Evolutionary conservation across 2,888 invertebrate species (phyloP).

Genomic region (Oscheius sp.): DNA sequence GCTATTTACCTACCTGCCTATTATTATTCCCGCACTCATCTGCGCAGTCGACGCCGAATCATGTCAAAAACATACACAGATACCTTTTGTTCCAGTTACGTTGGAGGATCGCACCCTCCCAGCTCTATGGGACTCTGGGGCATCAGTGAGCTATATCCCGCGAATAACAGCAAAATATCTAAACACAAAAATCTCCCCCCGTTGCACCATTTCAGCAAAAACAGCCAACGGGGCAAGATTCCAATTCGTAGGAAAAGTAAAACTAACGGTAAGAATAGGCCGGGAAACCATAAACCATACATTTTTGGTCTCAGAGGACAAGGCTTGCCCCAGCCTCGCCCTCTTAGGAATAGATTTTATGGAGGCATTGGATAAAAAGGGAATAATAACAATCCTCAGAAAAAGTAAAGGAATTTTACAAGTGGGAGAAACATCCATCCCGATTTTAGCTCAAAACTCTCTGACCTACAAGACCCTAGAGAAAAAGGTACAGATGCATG

Average conservation of each 20-base stretch:
- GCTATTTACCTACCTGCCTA: slow-evolving; percentile 37
- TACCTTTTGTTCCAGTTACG: slow-evolving; percentile 6
- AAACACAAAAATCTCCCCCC: not conserved
- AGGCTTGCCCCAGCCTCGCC: slow-evolving; percentile 17
- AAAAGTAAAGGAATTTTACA: no score
- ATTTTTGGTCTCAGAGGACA: slow-evolving; percentile 12
- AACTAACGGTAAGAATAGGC: not conserved
- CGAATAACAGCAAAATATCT: not conserved
- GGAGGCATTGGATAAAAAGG: slow-evolving; percentile 16
- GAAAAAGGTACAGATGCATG: no score
- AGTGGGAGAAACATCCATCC: no score
- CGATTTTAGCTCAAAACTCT: no score
- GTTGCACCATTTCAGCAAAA: not conserved
- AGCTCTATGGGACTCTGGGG: slow-evolving; percentile 13
- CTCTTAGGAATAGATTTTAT: slow-evolving; percentile 26
- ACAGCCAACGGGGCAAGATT: slow-evolving; percentile 19
- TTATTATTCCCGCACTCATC: slow-evolving; percentile 22
- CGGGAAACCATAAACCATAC: not conserved
- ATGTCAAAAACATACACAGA: no score
- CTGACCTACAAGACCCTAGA: no score
- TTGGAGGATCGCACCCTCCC: not conserved
- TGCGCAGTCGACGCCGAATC: no score
- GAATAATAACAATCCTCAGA: no score
- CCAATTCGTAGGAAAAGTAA: not conserved
- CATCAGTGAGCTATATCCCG: slow-evolving; percentile 3